A percentile compares a stretch with the other conserved stretches of the same genome.
These are phyloP conservation scores for Tinamus guttatus DNA, from an alignment of 2,113 vertebrate genomes.

Conservation along the genomic window DNA sequence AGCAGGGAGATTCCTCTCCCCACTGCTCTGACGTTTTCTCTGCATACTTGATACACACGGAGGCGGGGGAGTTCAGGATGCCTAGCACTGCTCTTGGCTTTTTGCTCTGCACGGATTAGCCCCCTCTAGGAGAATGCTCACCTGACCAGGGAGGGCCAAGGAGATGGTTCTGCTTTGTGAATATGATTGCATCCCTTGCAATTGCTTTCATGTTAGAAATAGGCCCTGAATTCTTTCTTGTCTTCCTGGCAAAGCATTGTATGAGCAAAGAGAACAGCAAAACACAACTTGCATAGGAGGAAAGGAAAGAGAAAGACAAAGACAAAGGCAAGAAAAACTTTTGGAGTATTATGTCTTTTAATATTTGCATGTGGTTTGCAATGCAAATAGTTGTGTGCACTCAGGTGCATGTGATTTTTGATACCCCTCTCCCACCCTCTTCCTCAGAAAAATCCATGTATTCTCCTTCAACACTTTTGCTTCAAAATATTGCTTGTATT, in stretches of 20 bases:
- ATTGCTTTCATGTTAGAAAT: neutral
- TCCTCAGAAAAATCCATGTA: neutral
- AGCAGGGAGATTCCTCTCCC: neutral
- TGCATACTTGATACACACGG: neutral
- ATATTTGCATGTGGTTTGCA: neutral
- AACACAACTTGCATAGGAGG: neutral
- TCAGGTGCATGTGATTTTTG: neutral
- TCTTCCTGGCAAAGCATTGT: neutral
- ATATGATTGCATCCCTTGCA: neutral
- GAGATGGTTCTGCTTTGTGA: neutral
- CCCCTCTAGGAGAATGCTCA: neutral
- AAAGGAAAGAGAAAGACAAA: no score
- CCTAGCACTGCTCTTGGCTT: neutral
- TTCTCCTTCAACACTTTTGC: neutral
- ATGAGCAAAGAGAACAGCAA: neutral
- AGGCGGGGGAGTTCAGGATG: neutral
- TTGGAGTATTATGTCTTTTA: neutral
- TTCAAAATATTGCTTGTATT: neutral
- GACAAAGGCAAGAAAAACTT: neutral
- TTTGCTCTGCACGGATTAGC: neutral
- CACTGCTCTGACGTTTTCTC: neutral
- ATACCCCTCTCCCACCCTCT: neutral
- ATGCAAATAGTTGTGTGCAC: neutral
- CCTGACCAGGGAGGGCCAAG: neutral
- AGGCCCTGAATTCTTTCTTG: neutral